Evolutionary conservation across 2,888 invertebrate species (phyloP), one percentile per base, ranked within the genome.

Genomic region (Epirrhoe alternata): DNA sequence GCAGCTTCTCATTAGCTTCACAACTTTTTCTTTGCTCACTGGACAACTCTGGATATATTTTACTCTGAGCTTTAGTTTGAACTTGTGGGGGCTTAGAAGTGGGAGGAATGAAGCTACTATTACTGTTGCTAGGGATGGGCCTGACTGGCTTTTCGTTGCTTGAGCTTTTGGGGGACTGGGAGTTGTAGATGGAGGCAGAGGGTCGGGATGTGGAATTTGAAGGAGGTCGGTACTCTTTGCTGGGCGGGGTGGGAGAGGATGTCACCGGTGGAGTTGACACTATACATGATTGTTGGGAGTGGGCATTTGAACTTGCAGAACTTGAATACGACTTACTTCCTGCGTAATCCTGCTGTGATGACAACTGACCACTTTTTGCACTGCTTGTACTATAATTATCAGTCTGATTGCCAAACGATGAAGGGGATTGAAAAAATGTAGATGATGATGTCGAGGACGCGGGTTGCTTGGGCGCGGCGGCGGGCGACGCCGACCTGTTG

Each of bases 61-160:
- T 97, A 75, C 96, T 94, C 90, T 96, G 96, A 73, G 96, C 96
- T 89, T 97, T 97, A 69, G 96, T 95, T 87, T 96, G 96, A 75
- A 96, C 95, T 77, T 90, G 92, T 61, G 93, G 91, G 35, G 91
- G 86, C 82, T 94, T 94, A 59, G 94, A 86, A 71, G 94, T 91
- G 49, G 93, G 94, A 24, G 95, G 93, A 42, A 94, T 92, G 83
- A 94, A 95, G 76, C 92, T 93, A 75, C 88, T 79, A 61, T 74
- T 90, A 71, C 83, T 84, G 74, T 87, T 91, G 75, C 83, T 88
- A 60, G 84, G 80, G 52, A 86, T 71, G 63, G 82, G 86, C 59
- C 92, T 81, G 42, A 86, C 69, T 24, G 89, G 73, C 84, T 94
- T 86, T 81, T 92, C 89, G 79, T 78, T 86, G 74, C 72, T 86